Evolutionary conservation across 1,140 invertebrate genomes (phyloP), one percentile per base, ranked within the genome.

Genomic region (Drosophila chauvacae): DNA sequence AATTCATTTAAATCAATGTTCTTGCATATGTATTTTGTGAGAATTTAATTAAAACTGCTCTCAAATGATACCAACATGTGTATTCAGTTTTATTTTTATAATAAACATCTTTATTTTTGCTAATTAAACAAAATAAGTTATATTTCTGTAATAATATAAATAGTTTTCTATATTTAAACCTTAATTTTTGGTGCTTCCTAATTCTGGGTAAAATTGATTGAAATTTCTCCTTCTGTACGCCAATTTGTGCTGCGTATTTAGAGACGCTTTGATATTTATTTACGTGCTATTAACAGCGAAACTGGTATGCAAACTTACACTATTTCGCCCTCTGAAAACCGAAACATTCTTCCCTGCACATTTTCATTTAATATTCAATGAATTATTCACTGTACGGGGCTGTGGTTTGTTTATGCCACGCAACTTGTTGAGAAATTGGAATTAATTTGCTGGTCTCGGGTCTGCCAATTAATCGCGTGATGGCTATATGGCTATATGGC

Each of bases 231-330:
- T 23, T 33, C 35, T 44, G 41, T 44, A 50, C 39, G 35, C 41
- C 48, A 50, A 70, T 77, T 82, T 74, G 74, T 44, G 47, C 56
- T 81, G 82, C 69, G 76, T 76, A 79, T 81, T 81, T 81, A 47
- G 55, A 81, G 62, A 57, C 66, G 76, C 83, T 86, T 86, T 86
- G 80, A 86, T 86, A 86, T 86, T 86, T 86, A 86, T 83, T 83
- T 83, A 64, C 72, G 62, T 80, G 70, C 70, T 68, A 86, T 86
- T 87, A 80, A 64, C 80, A n/a, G 39, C 66, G 7, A 48, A 76
- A 65, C 81, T 80, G 76, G 60, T 68, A 62, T 69, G 70, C 77
- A 61, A 47, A 37, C 33, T 55, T 23, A 37, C 20, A 55, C 33
- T 53, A 16, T 35, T 55, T 16, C 33, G 51, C 33, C 33, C 33